Evolutionary conservation across 1,140 invertebrate species (phyloP), one percentile per base, ranked within the genome.

Genomic region (Bactericera cockerelli): DNA sequence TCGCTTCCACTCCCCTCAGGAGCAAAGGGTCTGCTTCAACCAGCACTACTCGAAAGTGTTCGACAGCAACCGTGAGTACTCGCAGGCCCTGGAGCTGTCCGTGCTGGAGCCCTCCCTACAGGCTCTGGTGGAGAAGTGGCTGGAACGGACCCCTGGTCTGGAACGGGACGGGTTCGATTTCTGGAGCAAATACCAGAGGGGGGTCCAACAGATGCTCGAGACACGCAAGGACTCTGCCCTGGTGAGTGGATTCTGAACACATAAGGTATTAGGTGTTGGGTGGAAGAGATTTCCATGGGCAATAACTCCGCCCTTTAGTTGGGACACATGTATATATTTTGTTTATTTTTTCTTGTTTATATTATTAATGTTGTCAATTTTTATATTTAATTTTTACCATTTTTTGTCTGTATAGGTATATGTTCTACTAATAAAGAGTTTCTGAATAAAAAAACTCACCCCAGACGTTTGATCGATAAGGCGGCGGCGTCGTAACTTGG

Each of bases 121-220:
- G 28, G 79, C 80, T 56, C 74, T 98, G 3, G 82, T 98, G 25
- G 84, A 96, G 71, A 79, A 83, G 42, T 99, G 95, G 95, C 73
- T 98, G 39, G 89, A 94, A 63, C 75, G 94, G 19, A 98, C 94
- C 0, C 95, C 95, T 0, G 95, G 94, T 0, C 74, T 97, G 1
- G 84, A 89, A 64, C 71, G 71, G 56, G 72, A 81, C 56, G 89
- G 87, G 1, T 95, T 95, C 67, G 83, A 95, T 69, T 98, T 98
- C 72, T 96, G 92, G 91, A 80, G 81, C 4, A 91, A 93, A 66
- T 98, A 94, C 70, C 78, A 82, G 64, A 72, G 76, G 19, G 81
- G 86, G 3, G 92, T 94, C 0, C 77, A 83, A 59, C 72, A 72
- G 25, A 82, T 91, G 72, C 70, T 95, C 1, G 73, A 78, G 2